A percentile compares a stretch with the other conserved stretches of the same genome.
Evolutionary conservation across 2,797 vertebrate species (phyloP).

Genomic region (Hafferia zeledoni): DNA sequence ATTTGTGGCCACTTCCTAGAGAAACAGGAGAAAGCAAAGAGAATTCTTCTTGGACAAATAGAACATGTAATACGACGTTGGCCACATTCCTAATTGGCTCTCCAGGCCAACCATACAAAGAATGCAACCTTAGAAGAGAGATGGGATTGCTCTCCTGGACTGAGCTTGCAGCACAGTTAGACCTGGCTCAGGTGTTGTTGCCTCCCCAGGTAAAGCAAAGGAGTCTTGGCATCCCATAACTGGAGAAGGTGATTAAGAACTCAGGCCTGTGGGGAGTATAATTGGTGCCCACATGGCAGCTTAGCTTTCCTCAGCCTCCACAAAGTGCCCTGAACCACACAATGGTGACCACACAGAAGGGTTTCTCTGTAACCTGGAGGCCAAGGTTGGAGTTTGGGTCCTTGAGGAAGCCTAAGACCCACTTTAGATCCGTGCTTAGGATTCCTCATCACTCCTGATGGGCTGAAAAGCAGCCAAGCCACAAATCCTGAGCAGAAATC

Average conservation of each 20-base stretch:
- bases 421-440: background rate
- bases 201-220: background rate
- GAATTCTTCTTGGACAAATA: conserved; percentile 37
- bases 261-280: background rate
- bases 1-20: conserved; percentile 54
- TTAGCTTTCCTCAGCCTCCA: conserved; percentile 24
- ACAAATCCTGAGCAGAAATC: background rate
- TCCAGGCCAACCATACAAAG: conserved; percentile 38
- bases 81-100: conserved; percentile 31
- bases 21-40: conserved; percentile 65
- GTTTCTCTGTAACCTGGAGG: background rate
- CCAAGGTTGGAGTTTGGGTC: background rate
- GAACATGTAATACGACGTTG: conserved; percentile 34
- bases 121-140: conserved; percentile 30
- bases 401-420: background rate
- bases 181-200: conserved; percentile 25
- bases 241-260: background rate
- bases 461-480: background rate
- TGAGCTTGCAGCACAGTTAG: background rate
- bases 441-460: background rate
- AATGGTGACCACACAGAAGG: background rate
- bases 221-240: background rate
- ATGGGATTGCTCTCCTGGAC: conserved; percentile 36
- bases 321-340: background rate
- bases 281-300: background rate